A percentile compares a stretch with the other conserved stretches of the same genome.
phyloP scores from a whole-genome alignment of 1,140 invertebrate genomes.

The Pseudobourletiella spinata region DNA sequence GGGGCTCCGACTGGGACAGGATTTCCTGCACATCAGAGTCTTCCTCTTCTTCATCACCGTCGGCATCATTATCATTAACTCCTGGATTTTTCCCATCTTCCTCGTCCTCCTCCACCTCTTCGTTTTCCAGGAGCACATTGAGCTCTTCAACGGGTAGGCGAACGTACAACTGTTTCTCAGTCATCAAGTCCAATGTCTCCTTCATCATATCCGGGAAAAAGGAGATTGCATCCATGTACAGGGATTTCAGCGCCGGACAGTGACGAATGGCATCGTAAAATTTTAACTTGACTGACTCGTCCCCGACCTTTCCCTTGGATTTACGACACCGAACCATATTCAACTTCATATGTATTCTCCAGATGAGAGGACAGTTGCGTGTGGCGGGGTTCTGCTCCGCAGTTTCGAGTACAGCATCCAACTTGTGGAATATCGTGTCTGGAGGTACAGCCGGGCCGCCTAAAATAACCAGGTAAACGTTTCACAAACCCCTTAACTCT shows the following conservation, averaged over 20 bases:
- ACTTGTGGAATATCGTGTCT: conserved; percentile 34
- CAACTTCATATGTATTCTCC: conserved; percentile 33
- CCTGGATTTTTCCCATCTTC: not conserved
- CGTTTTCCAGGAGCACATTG: conserved; percentile 22
- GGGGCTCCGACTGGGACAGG: too few species aligned
- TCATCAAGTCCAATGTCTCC: conserved; percentile 29
- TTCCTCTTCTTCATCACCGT: not conserved
- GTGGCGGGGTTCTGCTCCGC: conserved; percentile 24
- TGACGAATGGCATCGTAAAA: conserved; percentile 33
- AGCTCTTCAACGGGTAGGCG: conserved; percentile 31
- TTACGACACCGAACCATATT: not conserved
- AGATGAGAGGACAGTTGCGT: conserved; percentile 31
- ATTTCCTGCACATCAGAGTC: not conserved
- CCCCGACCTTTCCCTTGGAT: too few species aligned
- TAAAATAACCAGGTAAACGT: too few species aligned
- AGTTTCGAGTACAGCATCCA: conserved; percentile 28
- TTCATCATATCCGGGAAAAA: conserved; percentile 31
- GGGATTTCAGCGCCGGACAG: conserved; percentile 29
- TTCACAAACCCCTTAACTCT: too few species aligned
- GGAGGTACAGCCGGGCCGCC: conserved; percentile 33
- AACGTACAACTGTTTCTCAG: conserved; percentile 20
- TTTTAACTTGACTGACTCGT: not conserved
- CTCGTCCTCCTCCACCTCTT: conserved; percentile 4
- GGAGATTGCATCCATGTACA: conserved; percentile 30
- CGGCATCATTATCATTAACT: not conserved